Evolutionary conservation across 2,888 invertebrate genomes (phyloP).

Genomic region (Papilio demoleus): DNA sequence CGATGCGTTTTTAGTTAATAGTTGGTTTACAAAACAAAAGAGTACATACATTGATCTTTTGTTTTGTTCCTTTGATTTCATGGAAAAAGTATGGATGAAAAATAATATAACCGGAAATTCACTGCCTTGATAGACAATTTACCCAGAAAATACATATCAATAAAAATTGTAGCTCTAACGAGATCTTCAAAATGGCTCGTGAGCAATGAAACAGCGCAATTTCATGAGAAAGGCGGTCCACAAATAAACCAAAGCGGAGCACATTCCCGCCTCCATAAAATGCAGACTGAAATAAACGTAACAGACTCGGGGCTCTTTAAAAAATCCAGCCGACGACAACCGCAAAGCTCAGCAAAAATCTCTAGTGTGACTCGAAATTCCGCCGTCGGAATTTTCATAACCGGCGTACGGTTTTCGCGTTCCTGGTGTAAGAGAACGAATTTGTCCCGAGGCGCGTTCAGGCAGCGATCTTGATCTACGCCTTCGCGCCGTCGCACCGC

Average conservation of each 20-base stretch:
- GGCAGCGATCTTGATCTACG: conserved; percentile 60
- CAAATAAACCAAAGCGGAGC: conserved; percentile 80
- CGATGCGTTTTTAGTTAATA: conserved; percentile 82
- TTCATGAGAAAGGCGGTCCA: conserved; percentile 78
- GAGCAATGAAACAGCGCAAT: conserved; percentile 81
- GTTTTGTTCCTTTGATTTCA: too few relatives aligned
- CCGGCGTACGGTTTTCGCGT: conserved; percentile 63
- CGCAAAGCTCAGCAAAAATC: conserved; percentile 79
- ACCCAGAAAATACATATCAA: conserved; percentile 68
- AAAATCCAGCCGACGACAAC: conserved; percentile 75
- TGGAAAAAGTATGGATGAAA: conserved; percentile 45
- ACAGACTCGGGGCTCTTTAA: conserved; percentile 75
- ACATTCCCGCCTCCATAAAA: conserved; percentile 81
- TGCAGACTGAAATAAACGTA: conserved; percentile 78
- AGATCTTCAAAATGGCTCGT: conserved; percentile 77
- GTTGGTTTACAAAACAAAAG: conserved; percentile 64
- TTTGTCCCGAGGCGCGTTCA: conserved; percentile 65
- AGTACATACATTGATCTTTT: too few relatives aligned
- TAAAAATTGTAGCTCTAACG: conserved; percentile 76
- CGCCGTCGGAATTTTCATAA: conserved; percentile 81
- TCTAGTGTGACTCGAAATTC: conserved; percentile 78
- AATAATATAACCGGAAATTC: conserved; percentile 55
- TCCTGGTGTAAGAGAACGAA: conserved; percentile 72
- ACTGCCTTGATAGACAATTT: conserved; percentile 63
- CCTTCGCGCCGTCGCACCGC: conserved; percentile 43